These are phyloP conservation scores for Fringilla coelebs DNA, from an alignment of 2,797 vertebrate genomes.

Conservation along the genomic window DNA sequence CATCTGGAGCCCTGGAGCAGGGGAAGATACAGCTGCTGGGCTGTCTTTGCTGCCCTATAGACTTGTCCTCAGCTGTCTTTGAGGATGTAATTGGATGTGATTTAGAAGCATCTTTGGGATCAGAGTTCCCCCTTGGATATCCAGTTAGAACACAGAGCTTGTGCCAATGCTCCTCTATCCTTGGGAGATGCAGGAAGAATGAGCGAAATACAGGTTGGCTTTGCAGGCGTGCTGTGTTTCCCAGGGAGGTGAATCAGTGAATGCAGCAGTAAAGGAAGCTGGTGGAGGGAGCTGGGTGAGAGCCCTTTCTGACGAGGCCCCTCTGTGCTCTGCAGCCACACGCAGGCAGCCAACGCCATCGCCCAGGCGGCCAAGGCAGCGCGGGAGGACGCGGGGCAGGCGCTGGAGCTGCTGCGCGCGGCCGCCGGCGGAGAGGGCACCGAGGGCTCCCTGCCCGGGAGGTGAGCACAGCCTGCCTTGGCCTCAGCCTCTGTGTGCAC, in stretches of 20 bases:
- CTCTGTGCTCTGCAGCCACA: slow-evolving; percentile 76
- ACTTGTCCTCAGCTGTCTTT: background rate
- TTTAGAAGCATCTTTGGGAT: background rate
- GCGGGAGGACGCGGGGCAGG: slow-evolving; percentile 65
- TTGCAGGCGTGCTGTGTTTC: accelerated
- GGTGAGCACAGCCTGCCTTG: slow-evolving; percentile 51
- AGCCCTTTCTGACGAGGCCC: background rate
- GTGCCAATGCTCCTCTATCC: background rate
- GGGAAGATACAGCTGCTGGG: background rate
- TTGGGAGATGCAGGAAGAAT: background rate
- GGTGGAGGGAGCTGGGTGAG: accelerated
- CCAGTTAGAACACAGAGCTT: background rate
- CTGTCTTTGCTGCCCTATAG: background rate
- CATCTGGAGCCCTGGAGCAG: background rate
- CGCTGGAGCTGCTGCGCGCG: slow-evolving; percentile 65
- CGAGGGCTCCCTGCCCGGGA: slow-evolving; percentile 6
- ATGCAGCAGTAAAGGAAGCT: accelerated
- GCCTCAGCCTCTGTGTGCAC: accelerated
- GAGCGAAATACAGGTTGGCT: accelerated
- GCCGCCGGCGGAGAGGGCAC: slow-evolving; percentile 11
- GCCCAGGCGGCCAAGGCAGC: slow-evolving; percentile 67
- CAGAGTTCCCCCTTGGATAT: background rate
- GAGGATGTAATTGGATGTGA: background rate
- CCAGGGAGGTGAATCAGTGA: too few species aligned
- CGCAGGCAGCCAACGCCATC: slow-evolving; percentile 67